Evolutionary conservation across 2,113 vertebrate species (phyloP).

Genomic region (Phyllopteryx taeniolatus): DNA sequence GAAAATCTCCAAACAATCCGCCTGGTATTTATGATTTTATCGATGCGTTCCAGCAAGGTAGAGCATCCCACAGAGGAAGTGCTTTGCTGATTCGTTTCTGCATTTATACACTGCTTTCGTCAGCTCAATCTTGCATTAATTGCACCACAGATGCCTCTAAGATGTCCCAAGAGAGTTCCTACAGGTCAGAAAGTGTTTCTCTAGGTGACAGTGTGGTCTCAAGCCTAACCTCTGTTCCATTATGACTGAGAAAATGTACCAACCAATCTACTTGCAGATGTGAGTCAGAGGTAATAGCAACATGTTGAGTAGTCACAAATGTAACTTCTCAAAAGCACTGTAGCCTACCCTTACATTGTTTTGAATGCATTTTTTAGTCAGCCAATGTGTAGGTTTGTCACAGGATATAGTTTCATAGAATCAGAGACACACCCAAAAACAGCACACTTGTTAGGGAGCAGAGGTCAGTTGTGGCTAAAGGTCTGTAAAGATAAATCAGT

Average conservation of each 20-base stretch:
- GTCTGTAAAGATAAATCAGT: neutral
- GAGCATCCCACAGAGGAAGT: too few relatives aligned
- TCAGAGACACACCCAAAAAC: neutral
- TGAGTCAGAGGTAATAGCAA: neutral
- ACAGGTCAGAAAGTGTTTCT: too few relatives aligned
- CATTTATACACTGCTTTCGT: too few relatives aligned
- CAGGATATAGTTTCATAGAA: too few relatives aligned
- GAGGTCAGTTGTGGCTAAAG: neutral
- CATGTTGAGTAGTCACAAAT: neutral
- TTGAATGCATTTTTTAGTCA: neutral
- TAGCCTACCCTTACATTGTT: neutral
- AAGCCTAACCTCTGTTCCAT: conserved; percentile 18
- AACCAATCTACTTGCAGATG: conserved; percentile 20
- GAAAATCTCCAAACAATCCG: too few relatives aligned
- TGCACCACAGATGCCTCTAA: too few relatives aligned
- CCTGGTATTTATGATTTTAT: too few relatives aligned
- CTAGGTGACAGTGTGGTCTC: conserved; percentile 2
- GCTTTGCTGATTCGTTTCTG: too few relatives aligned
- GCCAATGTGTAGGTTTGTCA: neutral
- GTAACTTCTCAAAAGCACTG: neutral
- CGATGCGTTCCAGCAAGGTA: too few relatives aligned
- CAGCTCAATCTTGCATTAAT: too few relatives aligned
- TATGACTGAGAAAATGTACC: conserved; percentile 26
- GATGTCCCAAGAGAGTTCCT: too few relatives aligned
- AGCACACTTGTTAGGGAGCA: neutral